Base-by-base conservation (phyloP, 2,888 invertebrate genomes). In the Xanthostigma xanthostigma region DNA sequence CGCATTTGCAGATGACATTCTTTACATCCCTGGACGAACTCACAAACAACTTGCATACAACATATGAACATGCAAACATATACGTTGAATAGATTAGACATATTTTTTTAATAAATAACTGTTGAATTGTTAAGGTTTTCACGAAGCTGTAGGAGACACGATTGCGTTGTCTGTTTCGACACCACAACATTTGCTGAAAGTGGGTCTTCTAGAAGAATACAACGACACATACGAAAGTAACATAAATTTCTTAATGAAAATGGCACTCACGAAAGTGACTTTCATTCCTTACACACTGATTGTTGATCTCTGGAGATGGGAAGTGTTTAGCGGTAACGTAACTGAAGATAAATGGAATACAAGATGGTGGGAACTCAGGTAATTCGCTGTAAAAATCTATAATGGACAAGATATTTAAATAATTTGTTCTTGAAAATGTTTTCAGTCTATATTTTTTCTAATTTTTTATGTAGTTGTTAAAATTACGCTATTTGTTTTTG, bases 81-180 rank as follows among this genome's bases (percentile, higher is more conserved):
- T 6, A 27, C 6, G 6, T 6, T 1, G 27, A 17, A 17, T 27
- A 5, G 27, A 27, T 27, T n/a, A n/a, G 6, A 27, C 27, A 3
- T 27, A 3, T 27, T 27, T 27, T 27, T 27, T 3, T 27, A 5
- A 27, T 3, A 27, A 27, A 27, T 27, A 27, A 27, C 27, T 27
- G 6, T 27, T 27, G 6, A 27, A 27, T 27, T 27, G 27, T 27
- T 27, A 36, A 73, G 79, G 77, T 53, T 79, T 79, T 57, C 78
- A 78, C 59, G 78, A 79, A 60, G 78, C 78, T 34, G 68, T 80
- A 45, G 78, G 79, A 1, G 78, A 79, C 54, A 74, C 76, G 17
- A 70, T 78, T 10, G 75, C 78, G 8, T 61, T 78, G 14, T 78
- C 78, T 41, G 65, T 76, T 41, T 68, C 71, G n/a, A 69, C 71